These are phyloP conservation scores for Erebia palarica DNA, from an alignment of 2,888 invertebrate genomes.

Conservation along the genomic window DNA sequence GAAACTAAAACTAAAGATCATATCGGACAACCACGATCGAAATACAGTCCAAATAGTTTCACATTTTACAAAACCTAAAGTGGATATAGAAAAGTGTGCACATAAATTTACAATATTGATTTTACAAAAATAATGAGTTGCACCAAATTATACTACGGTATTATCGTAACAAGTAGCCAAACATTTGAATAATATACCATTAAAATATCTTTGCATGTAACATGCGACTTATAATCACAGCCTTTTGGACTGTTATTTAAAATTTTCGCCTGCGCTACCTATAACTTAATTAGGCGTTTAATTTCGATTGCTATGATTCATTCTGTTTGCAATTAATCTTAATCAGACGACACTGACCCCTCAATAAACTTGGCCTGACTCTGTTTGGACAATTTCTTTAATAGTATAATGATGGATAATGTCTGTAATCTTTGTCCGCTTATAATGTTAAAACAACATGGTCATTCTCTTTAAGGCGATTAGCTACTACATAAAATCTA, in stretches of 20 bases:
- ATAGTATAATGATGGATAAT: conserved; percentile 30
- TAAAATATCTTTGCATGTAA: not conserved
- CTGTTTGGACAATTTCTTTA: conserved; percentile 37
- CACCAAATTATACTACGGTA: not conserved
- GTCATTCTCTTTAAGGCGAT: not conserved
- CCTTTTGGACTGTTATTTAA: not conserved
- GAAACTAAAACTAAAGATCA: no score
- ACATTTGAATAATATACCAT: no score
- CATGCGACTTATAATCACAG: not conserved
- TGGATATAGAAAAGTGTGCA: not conserved
- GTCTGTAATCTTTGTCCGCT: conserved; percentile 25
- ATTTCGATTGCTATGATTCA: conserved; percentile 18
- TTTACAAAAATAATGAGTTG: not conserved
- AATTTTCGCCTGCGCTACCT: not conserved
- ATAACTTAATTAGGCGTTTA: conserved; percentile 5
- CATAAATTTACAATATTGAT: not conserved
- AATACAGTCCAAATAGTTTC: no score
- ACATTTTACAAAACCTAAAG: no score
- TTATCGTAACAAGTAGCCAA: no score
- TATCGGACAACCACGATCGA: no score
- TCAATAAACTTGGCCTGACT: conserved; percentile 31
- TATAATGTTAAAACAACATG: conserved; percentile 12
- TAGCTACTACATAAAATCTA: not conserved
- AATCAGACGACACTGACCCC: conserved; percentile 39
- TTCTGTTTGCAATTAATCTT: conserved; percentile 31